These are phyloP conservation scores for Troides aeacus DNA, from an alignment of 2,888 invertebrate genomes.

Conservation along the genomic window DNA sequence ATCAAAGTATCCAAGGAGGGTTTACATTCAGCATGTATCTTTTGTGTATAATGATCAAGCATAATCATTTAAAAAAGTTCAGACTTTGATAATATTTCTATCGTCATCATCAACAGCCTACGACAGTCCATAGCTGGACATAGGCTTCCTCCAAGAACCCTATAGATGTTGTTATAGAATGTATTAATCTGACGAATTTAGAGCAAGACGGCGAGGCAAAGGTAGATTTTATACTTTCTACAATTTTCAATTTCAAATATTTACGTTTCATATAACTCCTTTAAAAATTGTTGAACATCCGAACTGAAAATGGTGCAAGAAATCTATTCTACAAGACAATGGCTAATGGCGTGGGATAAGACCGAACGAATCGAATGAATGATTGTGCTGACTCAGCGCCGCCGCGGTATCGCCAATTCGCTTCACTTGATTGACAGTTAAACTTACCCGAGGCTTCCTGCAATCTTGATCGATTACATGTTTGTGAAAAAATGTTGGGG, in stretches of 20 bases:
- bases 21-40: no score
- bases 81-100: no score
- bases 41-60: no score
- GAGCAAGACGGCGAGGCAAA: no score
- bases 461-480: conserved; percentile 17
- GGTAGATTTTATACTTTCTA: no score
- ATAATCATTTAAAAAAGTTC: no score
- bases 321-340: conserved; percentile 7
- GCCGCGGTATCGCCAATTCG: conserved; percentile 17
- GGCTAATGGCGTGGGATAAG: conserved; percentile 13
- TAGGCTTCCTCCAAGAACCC: no score
- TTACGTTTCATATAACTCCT: neutral
- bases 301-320: neutral
- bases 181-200: no score
- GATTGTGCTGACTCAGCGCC: conserved; percentile 17
- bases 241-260: neutral
- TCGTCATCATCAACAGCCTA: no score
- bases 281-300: neutral
- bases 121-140: no score
- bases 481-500: neutral
- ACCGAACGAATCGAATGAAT: conserved; percentile 19
- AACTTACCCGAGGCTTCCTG: conserved; percentile 21
- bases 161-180: no score
- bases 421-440: conserved; percentile 21
- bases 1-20: no score